Evolutionary conservation across 2,888 invertebrate species (phyloP).

Genomic region (Dryobota labecula): DNA sequence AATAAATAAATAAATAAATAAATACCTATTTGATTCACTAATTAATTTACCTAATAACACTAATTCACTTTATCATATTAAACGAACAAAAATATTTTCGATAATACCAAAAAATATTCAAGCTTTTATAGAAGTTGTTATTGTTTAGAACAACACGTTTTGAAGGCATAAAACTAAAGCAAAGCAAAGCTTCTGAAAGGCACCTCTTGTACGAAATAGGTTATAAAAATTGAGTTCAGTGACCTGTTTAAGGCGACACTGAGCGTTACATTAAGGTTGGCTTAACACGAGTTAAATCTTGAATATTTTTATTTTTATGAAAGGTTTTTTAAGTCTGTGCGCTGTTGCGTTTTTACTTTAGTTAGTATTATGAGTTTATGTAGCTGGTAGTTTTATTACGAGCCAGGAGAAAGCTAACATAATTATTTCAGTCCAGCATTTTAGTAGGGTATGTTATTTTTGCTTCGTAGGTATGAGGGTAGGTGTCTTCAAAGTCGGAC

Average conservation of each 20-base stretch:
- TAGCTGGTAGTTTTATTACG: conserved; percentile 6
- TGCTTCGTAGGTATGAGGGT: not conserved
- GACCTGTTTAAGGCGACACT: conserved; percentile 59
- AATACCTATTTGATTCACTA: no score
- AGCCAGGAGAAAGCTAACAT: not conserved
- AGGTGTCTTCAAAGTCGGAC: not conserved
- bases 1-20: no score
- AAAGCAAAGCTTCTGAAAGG: conserved; percentile 35
- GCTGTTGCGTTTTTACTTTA: conserved; percentile 21
- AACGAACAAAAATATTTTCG: conserved; percentile 18
- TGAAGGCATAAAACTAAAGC: conserved; percentile 33
- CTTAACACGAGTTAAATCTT: conserved; percentile 51
- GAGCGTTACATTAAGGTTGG: conserved; percentile 56
- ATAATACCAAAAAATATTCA: not conserved
- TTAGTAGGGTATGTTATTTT: no score
- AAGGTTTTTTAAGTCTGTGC: conserved; percentile 35
- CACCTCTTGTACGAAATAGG: conserved; percentile 51
- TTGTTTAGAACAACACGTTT: conserved; percentile 38
- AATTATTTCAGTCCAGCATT: not conserved
- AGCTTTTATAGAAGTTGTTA: conserved; percentile 36
- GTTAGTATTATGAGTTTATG: conserved; percentile 15
- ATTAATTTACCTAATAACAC: no score
- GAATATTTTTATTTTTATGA: conserved; percentile 45
- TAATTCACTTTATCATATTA: no score
- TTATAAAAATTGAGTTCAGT: conserved; percentile 59